A percentile compares a stretch with the other conserved stretches of the same genome.
Conservation (phyloP, 2,888 invertebrate genomes). For the Cecidostiba fungosa region DNA sequence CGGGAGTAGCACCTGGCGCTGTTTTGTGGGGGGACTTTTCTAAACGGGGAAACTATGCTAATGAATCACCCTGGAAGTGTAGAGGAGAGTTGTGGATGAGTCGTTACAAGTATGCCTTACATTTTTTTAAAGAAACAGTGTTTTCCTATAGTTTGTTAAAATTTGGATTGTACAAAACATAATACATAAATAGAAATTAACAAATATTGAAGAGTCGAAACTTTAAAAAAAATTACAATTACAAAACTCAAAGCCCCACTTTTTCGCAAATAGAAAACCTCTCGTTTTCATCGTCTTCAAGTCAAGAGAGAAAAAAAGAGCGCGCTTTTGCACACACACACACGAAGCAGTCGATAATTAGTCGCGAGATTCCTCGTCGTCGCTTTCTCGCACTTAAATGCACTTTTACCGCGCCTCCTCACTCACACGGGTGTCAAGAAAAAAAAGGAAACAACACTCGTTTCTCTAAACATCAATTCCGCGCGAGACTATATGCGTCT, state of each 20-base stretch:
- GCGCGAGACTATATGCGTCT: not conserved
- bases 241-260: too few relatives aligned
- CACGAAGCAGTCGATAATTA: conserved; percentile 18
- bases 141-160: too few relatives aligned
- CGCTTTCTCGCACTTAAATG: conserved; percentile 29
- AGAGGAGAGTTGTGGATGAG: not conserved
- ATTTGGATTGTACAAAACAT: too few relatives aligned
- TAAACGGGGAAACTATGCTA: conserved; percentile 29
- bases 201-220: too few relatives aligned
- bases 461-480: conserved; percentile 10
- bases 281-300: not conserved
- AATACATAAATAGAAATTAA: too few relatives aligned
- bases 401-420: conserved; percentile 28
- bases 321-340: not conserved
- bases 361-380: conserved; percentile 26
- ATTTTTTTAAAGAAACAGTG: too few relatives aligned
- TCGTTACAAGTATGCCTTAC: not conserved
- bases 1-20: not conserved
- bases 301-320: not conserved
- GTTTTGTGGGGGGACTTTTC: not conserved
- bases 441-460: conserved; percentile 10
- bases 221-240: too few relatives aligned
- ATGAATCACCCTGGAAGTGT: conserved; percentile 30
- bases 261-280: not conserved
- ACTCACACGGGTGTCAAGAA: conserved; percentile 10